Percentiles rank a stretch among this genome's conserved stretches.
Conservation (phyloP, 64 coral and sea anemone species). For the Porites lutea region DNA sequence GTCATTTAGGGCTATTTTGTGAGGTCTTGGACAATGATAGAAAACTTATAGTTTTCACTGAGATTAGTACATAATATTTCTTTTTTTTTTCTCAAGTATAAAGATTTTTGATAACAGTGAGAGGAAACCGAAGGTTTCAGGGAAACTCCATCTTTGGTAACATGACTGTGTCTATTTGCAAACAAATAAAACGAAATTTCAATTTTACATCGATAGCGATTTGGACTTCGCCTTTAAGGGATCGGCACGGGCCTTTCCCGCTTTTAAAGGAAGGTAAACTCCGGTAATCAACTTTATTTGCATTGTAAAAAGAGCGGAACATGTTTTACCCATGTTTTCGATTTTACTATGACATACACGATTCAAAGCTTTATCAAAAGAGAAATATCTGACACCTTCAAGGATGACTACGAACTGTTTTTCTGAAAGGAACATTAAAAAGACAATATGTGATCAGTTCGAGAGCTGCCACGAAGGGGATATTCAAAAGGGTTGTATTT, state of each 20-base stretch:
- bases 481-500: neutral
- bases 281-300: neutral
- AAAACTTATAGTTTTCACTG: no score
- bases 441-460: neutral
- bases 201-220: neutral
- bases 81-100: neutral
- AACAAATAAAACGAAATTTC: slow-evolving; percentile 24
- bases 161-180: neutral
- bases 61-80: neutral
- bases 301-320: no score
- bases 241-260: neutral
- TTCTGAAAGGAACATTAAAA: slow-evolving; percentile 11
- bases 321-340: neutral
- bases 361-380: neutral
- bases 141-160: slow-evolving; percentile 7
- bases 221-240: neutral
- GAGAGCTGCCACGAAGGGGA: neutral
- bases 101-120: neutral
- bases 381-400: neutral
- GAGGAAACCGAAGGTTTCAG: neutral
- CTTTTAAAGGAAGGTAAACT: neutral
- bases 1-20: neutral
- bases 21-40: no score
- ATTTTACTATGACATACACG: neutral
- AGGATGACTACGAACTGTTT: neutral